Evolutionary conservation across 2,113 vertebrate species (phyloP).

Genomic region (Tichodroma muraria): DNA sequence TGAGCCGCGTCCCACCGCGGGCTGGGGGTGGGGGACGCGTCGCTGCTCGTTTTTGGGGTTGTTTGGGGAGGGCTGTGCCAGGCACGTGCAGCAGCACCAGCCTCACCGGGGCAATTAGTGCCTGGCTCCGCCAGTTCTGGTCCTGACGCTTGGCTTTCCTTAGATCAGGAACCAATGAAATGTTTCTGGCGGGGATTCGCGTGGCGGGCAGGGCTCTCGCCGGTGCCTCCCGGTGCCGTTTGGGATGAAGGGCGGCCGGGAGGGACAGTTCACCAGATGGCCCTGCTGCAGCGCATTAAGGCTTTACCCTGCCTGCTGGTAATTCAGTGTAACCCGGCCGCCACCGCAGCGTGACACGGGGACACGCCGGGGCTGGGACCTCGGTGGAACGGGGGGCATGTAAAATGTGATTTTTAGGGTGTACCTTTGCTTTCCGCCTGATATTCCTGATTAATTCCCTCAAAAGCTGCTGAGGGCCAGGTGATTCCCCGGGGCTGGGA

Average conservation of each 20-base stretch:
- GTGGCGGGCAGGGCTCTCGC: not conserved
- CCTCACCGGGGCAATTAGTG: not conserved
- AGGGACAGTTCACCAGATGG: not conserved
- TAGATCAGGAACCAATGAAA: not conserved
- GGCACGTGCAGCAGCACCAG: not conserved
- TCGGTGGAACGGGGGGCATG: not conserved
- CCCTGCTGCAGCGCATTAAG: not conserved
- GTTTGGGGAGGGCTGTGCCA: not conserved
- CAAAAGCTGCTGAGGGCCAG: fast-evolving
- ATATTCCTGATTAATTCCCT: not conserved
- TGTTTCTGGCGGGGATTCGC: not conserved
- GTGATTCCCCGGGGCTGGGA: not conserved
- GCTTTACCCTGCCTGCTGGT: not conserved
- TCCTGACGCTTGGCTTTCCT: not conserved
- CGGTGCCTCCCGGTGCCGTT: fast-evolving
- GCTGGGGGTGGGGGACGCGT: not conserved
- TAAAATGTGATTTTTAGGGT: not conserved
- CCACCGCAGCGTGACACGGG: not conserved
- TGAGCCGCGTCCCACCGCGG: not conserved
- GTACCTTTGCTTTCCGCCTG: not conserved
- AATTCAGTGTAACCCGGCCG: not conserved
- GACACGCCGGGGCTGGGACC: not conserved
- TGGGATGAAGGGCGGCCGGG: not conserved
- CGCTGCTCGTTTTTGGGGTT: not conserved
- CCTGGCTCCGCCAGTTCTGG: not conserved